These are phyloP conservation scores for Falcaria lacertinaria DNA, from an alignment of 2,888 invertebrate genomes.

Conservation along the genomic window DNA sequence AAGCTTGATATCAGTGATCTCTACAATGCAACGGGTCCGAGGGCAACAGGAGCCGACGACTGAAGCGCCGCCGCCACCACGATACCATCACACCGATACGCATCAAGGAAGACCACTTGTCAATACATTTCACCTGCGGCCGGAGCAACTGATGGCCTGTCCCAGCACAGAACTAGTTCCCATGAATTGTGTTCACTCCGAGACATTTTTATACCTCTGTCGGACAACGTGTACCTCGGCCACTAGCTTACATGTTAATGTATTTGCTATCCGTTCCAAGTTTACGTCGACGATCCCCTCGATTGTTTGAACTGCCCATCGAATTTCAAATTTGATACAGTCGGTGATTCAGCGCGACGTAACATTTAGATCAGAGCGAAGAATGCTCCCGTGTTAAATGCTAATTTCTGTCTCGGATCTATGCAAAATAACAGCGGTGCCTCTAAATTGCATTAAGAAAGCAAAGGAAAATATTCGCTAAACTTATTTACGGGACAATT, in stretches of 20 bases:
- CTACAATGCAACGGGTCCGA: conserved; percentile 66
- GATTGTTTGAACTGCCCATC: conserved; percentile 24
- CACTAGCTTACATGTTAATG: conserved; percentile 60
- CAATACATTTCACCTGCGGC: conserved; percentile 76
- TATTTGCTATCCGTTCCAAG: conserved; percentile 32
- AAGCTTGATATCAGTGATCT: conserved; percentile 72
- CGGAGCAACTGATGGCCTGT: conserved; percentile 62
- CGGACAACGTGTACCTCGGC: conserved; percentile 46
- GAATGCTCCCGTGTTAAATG: conserved; percentile 58
- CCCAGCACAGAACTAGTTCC: conserved; percentile 62
- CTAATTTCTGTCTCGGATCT: conserved; percentile 59
- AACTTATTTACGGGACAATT: conserved; percentile 78
- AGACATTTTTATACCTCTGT: conserved; percentile 71
- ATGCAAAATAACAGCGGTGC: conserved; percentile 65
- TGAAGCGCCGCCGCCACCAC: conserved; percentile 69
- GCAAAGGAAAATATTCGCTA: conserved; percentile 65
- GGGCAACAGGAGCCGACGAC: conserved; percentile 69
- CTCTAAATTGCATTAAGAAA: conserved; percentile 68
- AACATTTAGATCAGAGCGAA: conserved; percentile 35
- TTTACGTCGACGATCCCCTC: conserved; percentile 39
- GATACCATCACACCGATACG: conserved; percentile 77
- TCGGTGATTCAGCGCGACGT: conserved; percentile 39
- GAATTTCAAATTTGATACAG: conserved; percentile 46
- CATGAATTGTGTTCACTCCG: conserved; percentile 66
- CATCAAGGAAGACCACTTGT: conserved; percentile 79